Evolutionary conservation across 2,113 vertebrate genomes (phyloP).

Genomic region (Reinhardtius hippoglossoides): DNA sequence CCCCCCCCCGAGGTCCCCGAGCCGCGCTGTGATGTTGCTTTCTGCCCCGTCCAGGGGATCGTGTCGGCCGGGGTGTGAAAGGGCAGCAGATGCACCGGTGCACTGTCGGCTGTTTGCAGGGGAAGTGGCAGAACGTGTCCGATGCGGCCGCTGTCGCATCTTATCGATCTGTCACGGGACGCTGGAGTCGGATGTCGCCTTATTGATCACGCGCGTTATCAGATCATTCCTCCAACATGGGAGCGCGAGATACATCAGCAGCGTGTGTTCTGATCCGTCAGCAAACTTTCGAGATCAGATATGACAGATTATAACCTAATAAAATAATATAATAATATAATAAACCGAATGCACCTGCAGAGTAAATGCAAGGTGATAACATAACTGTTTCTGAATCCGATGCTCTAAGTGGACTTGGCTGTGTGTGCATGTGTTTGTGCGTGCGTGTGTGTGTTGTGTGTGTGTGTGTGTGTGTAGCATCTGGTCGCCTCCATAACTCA

Average conservation of each 20-base stretch:
- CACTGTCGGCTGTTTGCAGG: conserved; percentile 23
- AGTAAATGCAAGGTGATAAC: conserved; percentile 4
- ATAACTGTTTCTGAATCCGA: not conserved
- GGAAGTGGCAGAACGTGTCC: conserved; percentile 61
- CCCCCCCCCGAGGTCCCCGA: conserved; percentile 28
- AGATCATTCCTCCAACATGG: conserved; percentile 57
- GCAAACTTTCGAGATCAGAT: conserved; percentile 58
- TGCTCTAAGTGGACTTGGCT: conserved; percentile 54
- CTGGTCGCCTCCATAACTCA: conserved; percentile 38
- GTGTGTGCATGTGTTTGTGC: not conserved
- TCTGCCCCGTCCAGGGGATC: not conserved
- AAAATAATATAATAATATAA: not conserved
- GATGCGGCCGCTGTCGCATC: conserved; percentile 69
- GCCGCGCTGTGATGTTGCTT: conserved; percentile 42
- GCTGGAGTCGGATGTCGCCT: conserved; percentile 76
- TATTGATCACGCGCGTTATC: conserved; percentile 77
- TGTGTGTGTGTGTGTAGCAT: not conserved
- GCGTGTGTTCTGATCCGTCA: conserved; percentile 21
- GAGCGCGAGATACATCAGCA: conserved; percentile 23
- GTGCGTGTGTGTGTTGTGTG: not conserved
- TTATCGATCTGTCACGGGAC: conserved; percentile 79
- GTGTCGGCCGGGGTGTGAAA: conserved; percentile 45
- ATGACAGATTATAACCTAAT: not conserved
- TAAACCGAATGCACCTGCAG: conserved; percentile 27
- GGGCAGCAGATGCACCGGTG: conserved; percentile 50